These are phyloP conservation scores for Climacteris rufus DNA, from an alignment of 2,113 vertebrate species.

Conservation along the genomic window DNA sequence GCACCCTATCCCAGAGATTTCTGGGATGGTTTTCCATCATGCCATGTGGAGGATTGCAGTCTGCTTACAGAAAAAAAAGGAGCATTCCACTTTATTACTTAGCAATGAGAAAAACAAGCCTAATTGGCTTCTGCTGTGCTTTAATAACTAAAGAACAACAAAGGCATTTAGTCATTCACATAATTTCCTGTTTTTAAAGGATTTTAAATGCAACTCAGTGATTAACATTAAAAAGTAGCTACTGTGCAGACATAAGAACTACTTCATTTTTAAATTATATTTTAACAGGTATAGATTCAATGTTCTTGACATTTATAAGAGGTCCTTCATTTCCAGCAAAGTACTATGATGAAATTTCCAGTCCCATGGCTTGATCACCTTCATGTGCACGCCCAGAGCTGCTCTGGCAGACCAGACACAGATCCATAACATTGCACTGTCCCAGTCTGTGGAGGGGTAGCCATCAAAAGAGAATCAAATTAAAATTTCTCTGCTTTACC, in stretches of 20 bases:
- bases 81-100: conserved; percentile 38
- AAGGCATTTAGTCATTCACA: conserved; percentile 52
- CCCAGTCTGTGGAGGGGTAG: background rate
- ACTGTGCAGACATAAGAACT: conserved; percentile 41
- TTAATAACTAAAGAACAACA: conserved; percentile 63
- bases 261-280: conserved; percentile 61
- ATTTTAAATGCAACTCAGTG: conserved; percentile 41
- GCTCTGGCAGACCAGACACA: background rate
- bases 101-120: conserved; percentile 43
- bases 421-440: background rate
- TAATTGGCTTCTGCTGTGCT: conserved; percentile 65
- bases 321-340: conserved; percentile 21
- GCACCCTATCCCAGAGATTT: background rate
- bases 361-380: background rate
- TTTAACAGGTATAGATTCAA: conserved; percentile 49
- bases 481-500: background rate
- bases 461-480: background rate
- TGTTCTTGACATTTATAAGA: conserved; percentile 53
- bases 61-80: background rate
- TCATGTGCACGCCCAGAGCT: background rate
- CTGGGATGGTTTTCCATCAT: background rate
- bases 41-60: background rate
- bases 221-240: conserved; percentile 61
- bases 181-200: conserved; percentile 59
- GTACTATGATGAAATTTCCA: background rate